phyloP scores from a whole-genome alignment of 2,888 invertebrate species.

The Diarsia rubi region DNA sequence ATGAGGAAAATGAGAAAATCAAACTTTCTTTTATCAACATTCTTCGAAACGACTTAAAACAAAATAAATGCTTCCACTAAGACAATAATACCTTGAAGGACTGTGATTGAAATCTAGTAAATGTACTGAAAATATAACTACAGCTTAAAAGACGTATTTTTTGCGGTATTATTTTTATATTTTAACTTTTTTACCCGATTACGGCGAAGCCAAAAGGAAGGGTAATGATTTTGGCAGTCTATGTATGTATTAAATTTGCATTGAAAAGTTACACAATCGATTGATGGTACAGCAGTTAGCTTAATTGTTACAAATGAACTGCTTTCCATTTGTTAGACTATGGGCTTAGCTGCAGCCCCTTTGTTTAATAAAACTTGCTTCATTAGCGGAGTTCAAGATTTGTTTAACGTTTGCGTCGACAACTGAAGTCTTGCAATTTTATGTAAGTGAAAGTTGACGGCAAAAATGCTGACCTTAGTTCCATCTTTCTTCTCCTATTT shows the following conservation, averaged over 20 bases:
- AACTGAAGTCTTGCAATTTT: not conserved
- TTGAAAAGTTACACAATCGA: conserved; percentile 15
- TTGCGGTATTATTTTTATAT: no score
- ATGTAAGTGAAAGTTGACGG: not conserved
- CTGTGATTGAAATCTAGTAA: not conserved
- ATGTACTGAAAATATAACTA: not conserved
- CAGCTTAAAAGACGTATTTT: not conserved
- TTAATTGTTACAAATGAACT: conserved; percentile 39
- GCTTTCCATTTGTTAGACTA: conserved; percentile 3
- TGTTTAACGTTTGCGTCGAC: not conserved
- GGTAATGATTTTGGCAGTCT: no score
- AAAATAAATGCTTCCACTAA: not conserved
- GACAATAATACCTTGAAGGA: not conserved
- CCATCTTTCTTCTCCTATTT: not conserved
- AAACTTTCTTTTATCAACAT: conserved; percentile 13
- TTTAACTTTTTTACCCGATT: no score
- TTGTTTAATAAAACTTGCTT: conserved; percentile 16
- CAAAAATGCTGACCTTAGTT: not conserved
- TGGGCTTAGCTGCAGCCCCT: conserved; percentile 3
- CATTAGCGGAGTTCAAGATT: conserved; percentile 7
- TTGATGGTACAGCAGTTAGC: not conserved
- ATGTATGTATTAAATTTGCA: no score
- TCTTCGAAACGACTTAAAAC: not conserved
- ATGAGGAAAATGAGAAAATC: not conserved
- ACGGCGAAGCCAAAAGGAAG: no score